Conservation (phyloP, 2,113 vertebrate species). For the Sakesphorus luctuosus region DNA sequence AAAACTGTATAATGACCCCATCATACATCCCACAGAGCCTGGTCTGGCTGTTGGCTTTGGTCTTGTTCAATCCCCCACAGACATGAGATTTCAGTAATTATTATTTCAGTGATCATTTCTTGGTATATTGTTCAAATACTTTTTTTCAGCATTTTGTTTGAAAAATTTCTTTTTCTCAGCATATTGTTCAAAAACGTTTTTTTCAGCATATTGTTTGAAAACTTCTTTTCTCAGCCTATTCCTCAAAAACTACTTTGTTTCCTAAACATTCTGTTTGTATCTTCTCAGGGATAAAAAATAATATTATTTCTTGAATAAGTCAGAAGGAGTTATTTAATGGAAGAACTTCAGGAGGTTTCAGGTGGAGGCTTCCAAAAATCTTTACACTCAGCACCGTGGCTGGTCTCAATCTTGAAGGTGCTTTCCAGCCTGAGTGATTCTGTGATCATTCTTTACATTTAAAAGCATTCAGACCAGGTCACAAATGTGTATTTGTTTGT, state of each 20-base stretch:
- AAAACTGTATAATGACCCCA: accelerated
- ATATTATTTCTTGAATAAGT: neutral
- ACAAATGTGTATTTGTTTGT: neutral
- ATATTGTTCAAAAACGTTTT: neutral
- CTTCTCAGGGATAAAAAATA: neutral
- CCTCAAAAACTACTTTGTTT: accelerated
- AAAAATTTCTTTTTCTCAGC: no score
- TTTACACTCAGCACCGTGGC: neutral
- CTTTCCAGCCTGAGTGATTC: neutral
- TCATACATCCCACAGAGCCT: no score
- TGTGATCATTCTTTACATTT: neutral
- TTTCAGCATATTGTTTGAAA: neutral
- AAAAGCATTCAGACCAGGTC: neutral
- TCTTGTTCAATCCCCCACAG: neutral
- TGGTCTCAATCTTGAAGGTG: neutral
- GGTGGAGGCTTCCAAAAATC: neutral
- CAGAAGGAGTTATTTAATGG: neutral
- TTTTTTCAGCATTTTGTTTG: no score
- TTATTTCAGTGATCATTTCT: neutral
- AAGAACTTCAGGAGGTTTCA: neutral
- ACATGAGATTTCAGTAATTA: no score
- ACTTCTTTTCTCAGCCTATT: neutral
- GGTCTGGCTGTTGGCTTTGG: neutral
- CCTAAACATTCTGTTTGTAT: neutral
- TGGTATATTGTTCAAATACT: no score